Conservation (phyloP, 2,888 invertebrate species). For the Drosophila parthenogenetica region DNA sequence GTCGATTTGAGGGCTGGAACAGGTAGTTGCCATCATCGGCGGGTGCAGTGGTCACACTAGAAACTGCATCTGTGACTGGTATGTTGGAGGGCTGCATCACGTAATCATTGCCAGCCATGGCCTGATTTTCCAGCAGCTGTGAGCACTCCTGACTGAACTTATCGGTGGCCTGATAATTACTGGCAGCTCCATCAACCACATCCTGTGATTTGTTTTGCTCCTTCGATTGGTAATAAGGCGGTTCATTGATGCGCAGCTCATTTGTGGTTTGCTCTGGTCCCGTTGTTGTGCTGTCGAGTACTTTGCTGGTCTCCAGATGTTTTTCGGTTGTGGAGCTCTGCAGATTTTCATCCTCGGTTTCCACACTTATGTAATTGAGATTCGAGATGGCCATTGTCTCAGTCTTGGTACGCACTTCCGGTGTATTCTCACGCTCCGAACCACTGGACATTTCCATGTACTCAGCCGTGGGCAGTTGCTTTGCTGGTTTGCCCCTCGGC, state of each 20-base stretch:
- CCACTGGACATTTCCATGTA: constrained; percentile 85
- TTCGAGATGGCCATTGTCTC: constrained; percentile 84
- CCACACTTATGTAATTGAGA: constrained; percentile 85
- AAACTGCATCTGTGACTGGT: constrained; percentile 86
- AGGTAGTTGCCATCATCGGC: constrained; percentile 83
- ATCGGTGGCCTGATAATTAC: constrained; percentile 75
- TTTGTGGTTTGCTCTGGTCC: constrained; percentile 82
- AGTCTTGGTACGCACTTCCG: constrained; percentile 71
- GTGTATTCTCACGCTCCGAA: constrained; percentile 83
- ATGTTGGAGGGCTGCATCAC: constrained; percentile 88
- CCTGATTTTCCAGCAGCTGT: constrained; percentile 83
- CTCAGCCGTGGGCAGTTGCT: constrained; percentile 83
- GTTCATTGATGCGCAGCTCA: constrained; percentile 84
- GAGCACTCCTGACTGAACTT: constrained; percentile 85
- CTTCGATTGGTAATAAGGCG: constrained; percentile 84
- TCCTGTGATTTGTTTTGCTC: constrained; percentile 80
- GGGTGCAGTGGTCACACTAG: constrained; percentile 74
- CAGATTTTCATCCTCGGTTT: constrained; percentile 82
- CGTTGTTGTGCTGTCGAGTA: constrained; percentile 66
- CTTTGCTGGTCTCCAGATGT: constrained; percentile 80
- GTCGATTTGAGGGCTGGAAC: constrained; percentile 84
- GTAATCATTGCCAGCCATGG: constrained; percentile 85
- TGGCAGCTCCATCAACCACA: constrained; percentile 67
- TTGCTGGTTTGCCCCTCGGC: constrained; percentile 80
- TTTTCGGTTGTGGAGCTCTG: constrained; percentile 82